A percentile compares a stretch with the other conserved stretches of the same genome.
Evolutionary conservation across 1,140 invertebrate species (phyloP).

Genomic region (Lucilia sericata): DNA sequence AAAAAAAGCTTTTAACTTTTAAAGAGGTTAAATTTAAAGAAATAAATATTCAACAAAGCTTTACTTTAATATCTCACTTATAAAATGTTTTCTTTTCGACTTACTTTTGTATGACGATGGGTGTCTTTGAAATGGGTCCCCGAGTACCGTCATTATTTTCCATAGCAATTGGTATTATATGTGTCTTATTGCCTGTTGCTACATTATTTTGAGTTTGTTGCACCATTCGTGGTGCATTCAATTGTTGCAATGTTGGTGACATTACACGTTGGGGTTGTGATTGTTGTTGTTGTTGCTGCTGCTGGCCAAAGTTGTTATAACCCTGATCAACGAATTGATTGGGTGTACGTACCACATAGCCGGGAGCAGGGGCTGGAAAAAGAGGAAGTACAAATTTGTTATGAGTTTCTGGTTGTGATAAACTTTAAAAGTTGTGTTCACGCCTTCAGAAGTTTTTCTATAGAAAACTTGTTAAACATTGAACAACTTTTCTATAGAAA

Average conservation of each 20-base stretch:
- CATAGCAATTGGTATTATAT: constrained; percentile 63
- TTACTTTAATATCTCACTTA: neutral
- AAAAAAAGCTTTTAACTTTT: constrained; percentile 17
- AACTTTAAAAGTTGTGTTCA: too few species aligned
- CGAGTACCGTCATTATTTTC: constrained; percentile 54
- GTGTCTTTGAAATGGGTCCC: constrained; percentile 62
- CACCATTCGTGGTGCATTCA: constrained; percentile 49
- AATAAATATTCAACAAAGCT: neutral
- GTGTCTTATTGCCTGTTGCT: constrained; percentile 50
- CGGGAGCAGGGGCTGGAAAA: constrained; percentile 33
- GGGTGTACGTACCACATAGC: constrained; percentile 58
- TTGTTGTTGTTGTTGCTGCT: constrained; percentile 46
- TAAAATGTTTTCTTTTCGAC: constrained; percentile 45
- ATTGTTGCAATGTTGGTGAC: constrained; percentile 50
- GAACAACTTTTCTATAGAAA: too few species aligned
- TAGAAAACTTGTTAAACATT: too few species aligned
- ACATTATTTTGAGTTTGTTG: constrained; percentile 49
- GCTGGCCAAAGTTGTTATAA: constrained; percentile 62
- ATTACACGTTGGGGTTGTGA: constrained; percentile 50
- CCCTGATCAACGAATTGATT: constrained; percentile 69
- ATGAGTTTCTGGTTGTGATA: too few species aligned
- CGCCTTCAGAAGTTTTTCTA: too few species aligned
- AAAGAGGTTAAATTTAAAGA: neutral
- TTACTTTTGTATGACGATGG: constrained; percentile 66
- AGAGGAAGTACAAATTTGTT: too few species aligned